These are phyloP conservation scores for Lynx canadensis DNA, from an alignment of 2,113 vertebrate species.

Conservation along the genomic window DNA sequence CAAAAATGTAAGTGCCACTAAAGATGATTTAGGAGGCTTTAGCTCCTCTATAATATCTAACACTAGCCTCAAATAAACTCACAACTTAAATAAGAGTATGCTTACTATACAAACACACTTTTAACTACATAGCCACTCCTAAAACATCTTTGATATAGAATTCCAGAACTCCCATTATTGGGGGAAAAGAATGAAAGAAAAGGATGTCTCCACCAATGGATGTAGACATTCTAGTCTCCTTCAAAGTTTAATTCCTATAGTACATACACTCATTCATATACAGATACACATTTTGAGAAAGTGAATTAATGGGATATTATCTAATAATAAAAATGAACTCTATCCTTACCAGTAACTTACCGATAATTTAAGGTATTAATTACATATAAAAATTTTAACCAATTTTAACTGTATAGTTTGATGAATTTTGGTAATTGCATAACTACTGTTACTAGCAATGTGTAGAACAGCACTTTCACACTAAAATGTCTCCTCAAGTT, in stretches of 20 bases:
- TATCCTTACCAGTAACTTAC: neutral
- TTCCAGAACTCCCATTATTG: neutral
- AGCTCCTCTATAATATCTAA: neutral
- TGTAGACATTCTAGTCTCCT: neutral
- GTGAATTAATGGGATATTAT: neutral
- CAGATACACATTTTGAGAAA: neutral
- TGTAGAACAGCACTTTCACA: neutral
- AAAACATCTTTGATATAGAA: neutral
- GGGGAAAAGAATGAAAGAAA: neutral
- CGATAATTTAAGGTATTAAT: neutral
- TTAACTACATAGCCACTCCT: neutral
- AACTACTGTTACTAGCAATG: neutral
- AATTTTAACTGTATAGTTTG: neutral
- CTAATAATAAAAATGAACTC: conserved; percentile 16
- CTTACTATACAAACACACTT: neutral
- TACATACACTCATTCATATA: neutral
- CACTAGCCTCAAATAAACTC: neutral
- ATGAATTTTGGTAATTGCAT: neutral
- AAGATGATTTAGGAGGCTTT: neutral
- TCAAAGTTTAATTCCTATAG: neutral
- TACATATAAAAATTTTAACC: neutral
- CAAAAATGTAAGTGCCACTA: neutral
- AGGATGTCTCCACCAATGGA: neutral
- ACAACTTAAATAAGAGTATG: neutral
- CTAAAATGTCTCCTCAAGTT: neutral